These are phyloP conservation scores for Panopea generosa DNA, from an alignment of 2,888 invertebrate genomes.

Conservation along the genomic window DNA sequence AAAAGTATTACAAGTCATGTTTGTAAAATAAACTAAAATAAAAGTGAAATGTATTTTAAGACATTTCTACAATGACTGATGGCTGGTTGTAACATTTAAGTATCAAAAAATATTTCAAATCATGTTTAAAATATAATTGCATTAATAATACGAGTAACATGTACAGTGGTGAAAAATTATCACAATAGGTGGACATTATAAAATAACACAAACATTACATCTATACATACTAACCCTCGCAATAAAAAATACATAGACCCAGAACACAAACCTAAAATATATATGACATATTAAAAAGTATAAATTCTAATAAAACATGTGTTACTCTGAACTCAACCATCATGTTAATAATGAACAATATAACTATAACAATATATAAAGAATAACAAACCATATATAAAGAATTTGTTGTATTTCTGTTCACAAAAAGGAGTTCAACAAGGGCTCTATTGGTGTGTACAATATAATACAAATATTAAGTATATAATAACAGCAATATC, in stretches of 20 bases:
- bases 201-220: neutral
- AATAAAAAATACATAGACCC: neutral
- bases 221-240: neutral
- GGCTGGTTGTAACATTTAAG: neutral
- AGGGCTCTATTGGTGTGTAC: neutral
- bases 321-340: constrained; percentile 3
- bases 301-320: too few relatives aligned
- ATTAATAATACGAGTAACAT: neutral
- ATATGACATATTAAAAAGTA: neutral
- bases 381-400: constrained; percentile 3
- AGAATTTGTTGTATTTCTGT: neutral
- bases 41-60: neutral
- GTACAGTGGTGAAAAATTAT: neutral
- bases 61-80: neutral
- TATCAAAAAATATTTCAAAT: neutral
- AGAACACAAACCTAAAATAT: constrained; percentile 7
- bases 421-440: constrained; percentile 8
- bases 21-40: neutral
- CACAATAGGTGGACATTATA: too few relatives aligned
- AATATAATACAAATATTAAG: neutral
- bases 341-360: constrained; percentile 3
- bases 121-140: neutral
- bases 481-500: neutral
- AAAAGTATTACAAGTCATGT: too few relatives aligned
- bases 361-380: constrained; percentile 12